Conservation (phyloP, 2,888 invertebrate species). For the Apamea anceps region DNA sequence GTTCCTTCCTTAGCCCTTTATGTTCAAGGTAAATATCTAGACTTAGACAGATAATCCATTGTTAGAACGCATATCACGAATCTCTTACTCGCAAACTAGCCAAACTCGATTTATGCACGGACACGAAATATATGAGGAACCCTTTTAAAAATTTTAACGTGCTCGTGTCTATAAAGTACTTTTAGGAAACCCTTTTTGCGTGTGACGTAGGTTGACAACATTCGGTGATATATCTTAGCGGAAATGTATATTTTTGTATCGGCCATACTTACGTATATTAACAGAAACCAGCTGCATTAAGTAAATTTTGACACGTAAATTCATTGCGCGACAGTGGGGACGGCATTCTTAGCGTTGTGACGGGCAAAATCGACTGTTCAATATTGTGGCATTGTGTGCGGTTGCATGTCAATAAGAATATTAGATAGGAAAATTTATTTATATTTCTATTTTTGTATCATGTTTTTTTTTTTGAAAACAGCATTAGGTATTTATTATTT, state of each 20-base stretch:
- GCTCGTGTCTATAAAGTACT: conserved; percentile 22
- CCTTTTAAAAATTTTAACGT: conserved; percentile 36
- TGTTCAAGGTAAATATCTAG: no score
- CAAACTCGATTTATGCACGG: conserved; percentile 24
- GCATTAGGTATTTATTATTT: no score
- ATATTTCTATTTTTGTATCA: no score
- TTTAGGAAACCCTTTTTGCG: conserved; percentile 15
- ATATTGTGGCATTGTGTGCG: no score
- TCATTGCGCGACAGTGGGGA: not conserved
- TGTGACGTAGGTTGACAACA: conserved; percentile 8
- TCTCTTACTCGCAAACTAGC: conserved; percentile 21
- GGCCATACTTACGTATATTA: not conserved
- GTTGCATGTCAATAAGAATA: no score
- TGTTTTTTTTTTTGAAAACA: no score
- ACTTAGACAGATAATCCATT: not conserved
- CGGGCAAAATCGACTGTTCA: no score
- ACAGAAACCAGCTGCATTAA: not conserved
- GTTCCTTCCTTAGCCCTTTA: no score
- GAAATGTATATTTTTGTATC: not conserved
- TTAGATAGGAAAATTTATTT: no score
- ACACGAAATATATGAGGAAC: conserved; percentile 41
- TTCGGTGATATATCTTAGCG: not conserved
- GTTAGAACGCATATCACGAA: conserved; percentile 11
- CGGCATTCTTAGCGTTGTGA: no score
- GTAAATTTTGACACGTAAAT: not conserved